Evolutionary conservation across 2,113 vertebrate species (phyloP).

Genomic region (Leucopsar rothschildi): DNA sequence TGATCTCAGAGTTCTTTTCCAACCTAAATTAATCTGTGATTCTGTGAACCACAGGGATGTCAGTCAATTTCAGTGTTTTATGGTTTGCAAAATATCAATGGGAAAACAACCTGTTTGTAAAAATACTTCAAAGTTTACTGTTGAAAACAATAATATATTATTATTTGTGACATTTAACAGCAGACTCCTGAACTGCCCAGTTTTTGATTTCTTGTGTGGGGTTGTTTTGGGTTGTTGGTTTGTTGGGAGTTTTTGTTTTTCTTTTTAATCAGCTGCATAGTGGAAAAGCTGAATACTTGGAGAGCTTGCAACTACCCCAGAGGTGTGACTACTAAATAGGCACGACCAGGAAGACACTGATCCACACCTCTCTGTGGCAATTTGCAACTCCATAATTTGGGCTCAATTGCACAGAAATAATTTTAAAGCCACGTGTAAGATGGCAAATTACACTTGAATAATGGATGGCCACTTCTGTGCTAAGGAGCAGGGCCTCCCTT

Average conservation of each 20-base stretch:
- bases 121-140: neutral
- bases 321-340: neutral
- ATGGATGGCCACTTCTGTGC: fast-evolving
- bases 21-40: neutral
- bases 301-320: neutral
- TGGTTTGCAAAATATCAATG: neutral
- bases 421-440: neutral
- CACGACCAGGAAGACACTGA: neutral
- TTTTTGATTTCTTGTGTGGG: neutral
- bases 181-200: neutral
- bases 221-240: neutral
- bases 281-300: neutral
- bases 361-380: neutral
- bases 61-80: neutral
- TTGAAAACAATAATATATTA: neutral
- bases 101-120: neutral
- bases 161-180: neutral
- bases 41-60: neutral
- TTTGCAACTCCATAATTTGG: neutral
- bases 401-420: neutral
- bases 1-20: neutral
- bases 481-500: neutral
- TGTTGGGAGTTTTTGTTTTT: neutral
- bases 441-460: neutral
- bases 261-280: neutral